Evolutionary conservation across 30 jellyfish, hydroid and myxozoan genomes (phyloP), one percentile per base, ranked within the genome.

Genomic region (Chrysaora quinquecirrha): DNA sequence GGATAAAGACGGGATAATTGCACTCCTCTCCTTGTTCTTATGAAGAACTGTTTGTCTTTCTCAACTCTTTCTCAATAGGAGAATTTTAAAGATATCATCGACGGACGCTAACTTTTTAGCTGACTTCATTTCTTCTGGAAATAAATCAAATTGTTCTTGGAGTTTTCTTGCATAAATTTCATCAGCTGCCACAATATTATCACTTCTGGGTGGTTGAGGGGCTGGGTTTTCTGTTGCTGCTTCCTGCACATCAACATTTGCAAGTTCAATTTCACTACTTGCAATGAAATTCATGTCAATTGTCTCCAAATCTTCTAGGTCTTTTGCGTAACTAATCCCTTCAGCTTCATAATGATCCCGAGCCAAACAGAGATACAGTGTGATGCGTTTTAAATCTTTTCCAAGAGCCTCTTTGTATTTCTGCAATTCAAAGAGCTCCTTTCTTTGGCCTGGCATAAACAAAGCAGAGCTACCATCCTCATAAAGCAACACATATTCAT

Each of bases 381-480:
- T 58, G 35, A 76, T 54, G 0, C 87, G 77, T 76, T 76, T 27
- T 28, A 10, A 76, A 29, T 76, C 87, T 78, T 76, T 58, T 25
- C 72, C 72, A 10, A 58, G 9, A 6, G 9, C 72, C 72, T 58
- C 23, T 22, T 76, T 76, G 65, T 76, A 76, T 67, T 76, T 52
- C 46, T 76, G 87, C 67, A 76, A 60, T n/a, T 52, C 77, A 61
- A 76, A 76, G 32, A 73, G 48, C 25, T 47, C 84, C 34, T 73
- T 47, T 43, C 49, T 43, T 30, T 25, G 54, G 20, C 82, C 82
- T 63, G 82, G 82, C 89, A 78, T 30, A 50, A 77, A 77, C 61
- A 23, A 28, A 3, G 89, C 89, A 7, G 30, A 31, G 30, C 78
- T 30, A 70, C 89, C 89, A 77, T 77, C 82, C 19, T 60, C 89